Base-by-base conservation (phyloP, 2,113 vertebrate genomes). In the Phyllostomus discolor region DNA sequence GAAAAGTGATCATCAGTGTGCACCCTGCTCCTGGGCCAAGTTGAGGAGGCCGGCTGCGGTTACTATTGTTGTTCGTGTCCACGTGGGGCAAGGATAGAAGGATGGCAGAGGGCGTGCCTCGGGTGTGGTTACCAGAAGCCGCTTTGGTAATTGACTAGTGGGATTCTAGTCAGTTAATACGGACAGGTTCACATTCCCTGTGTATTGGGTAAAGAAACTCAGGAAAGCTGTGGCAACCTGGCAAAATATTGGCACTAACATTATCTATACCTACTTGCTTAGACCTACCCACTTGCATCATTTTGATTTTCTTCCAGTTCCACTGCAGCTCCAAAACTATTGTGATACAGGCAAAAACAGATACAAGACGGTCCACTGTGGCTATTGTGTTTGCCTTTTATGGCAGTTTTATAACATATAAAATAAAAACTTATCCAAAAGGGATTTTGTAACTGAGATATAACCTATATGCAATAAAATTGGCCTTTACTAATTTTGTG, bases 1-100 rank as follows among this genome's bases (percentile, higher is more conserved):
- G 96, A 98, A 98, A 97, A 98, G 98, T 90, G 97, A 97, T 98
- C 97, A 95, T 97, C 98, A 93, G 70, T 98, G 97, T 98, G 97
- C 90, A 75, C 95, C 89, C 75, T 93, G 86, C 92, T 98, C 98
- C 97, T 96, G 91, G 97, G 96, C 97, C 95, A 97, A 98, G 97
- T 90, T 1, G 48, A 97, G 95, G 90, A 88, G 96, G 84, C 86
- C 33, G 97, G 84, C 92, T 95, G 84, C 96, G 98, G 98, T 97
- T 97, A 90, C 98, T 90, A 59, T 89, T 92, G 88, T 97, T 96
- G 94, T 97, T 97, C 96, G 95, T 90, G 80, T 92, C 93, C 95
- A 95, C 90, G 97, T 87, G 97, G 97, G 85, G 80, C 95, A 10
- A 57, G 90, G 90, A 70, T 62, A 66, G 87, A 35, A 94, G 93